Percentiles rank a stretch among this genome's conserved stretches.
Evolutionary conservation across 2,113 vertebrate genomes (phyloP).

Genomic region (Arenaria interpres): DNA sequence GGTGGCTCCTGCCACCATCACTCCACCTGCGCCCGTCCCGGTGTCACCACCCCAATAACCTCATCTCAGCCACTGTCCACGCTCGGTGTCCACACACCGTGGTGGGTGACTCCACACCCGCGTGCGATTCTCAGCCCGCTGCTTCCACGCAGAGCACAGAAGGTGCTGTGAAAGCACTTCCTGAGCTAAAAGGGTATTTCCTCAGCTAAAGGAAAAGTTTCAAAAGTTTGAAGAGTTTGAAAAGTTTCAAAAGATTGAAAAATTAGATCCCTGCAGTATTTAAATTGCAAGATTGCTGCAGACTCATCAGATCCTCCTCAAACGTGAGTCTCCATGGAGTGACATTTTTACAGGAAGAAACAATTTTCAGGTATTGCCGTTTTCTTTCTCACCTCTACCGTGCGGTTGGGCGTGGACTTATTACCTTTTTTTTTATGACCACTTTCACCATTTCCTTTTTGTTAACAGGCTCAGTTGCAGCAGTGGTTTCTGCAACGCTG

Average conservation of each 20-base stretch:
- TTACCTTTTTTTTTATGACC: background rate
- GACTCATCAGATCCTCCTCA: rapidly evolving
- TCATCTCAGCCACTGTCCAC: rapidly evolving
- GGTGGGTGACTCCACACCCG: background rate
- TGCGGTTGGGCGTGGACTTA: background rate
- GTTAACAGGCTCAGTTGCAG: background rate
- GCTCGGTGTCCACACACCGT: rapidly evolving
- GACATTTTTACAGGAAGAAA: background rate
- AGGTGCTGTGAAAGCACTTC: background rate
- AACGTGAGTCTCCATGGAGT: rapidly evolving
- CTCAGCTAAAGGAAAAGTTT: background rate
- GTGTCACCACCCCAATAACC: rapidly evolving
- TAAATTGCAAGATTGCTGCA: background rate
- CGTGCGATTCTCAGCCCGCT: background rate
- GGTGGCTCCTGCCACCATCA: background rate
- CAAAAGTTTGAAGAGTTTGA: no score
- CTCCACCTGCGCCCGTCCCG: rapidly evolving
- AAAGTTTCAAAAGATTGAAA: no score
- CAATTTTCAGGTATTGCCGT: background rate
- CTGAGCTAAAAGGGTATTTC: background rate
- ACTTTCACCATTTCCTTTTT: conserved; percentile 13
- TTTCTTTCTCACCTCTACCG: background rate
- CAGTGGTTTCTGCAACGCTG: background rate
- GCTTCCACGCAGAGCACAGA: background rate
- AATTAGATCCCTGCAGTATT: background rate